These are phyloP conservation scores for Mercenaria mercenaria DNA, from an alignment of 1,140 invertebrate species.

Conservation along the genomic window DNA sequence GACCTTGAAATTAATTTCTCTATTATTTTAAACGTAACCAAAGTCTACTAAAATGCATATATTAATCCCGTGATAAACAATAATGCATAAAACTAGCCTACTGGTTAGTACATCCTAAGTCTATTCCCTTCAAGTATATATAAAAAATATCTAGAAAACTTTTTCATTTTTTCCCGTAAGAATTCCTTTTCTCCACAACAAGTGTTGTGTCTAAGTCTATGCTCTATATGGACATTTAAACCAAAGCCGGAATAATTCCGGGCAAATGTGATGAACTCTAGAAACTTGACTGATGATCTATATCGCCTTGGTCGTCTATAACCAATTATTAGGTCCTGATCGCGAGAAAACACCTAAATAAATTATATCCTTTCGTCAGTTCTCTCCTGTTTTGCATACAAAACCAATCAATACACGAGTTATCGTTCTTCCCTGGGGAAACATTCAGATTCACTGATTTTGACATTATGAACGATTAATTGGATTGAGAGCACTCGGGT, in stretches of 20 bases:
- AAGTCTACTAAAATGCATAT: no score
- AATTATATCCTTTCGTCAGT: slow-evolving; percentile 50
- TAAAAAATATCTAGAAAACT: no score
- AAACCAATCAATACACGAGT: slow-evolving; percentile 64
- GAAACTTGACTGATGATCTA: slow-evolving; percentile 50
- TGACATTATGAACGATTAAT: slow-evolving; percentile 65
- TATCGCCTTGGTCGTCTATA: slow-evolving; percentile 32
- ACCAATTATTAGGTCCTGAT: slow-evolving; percentile 56
- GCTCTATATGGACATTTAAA: background rate
- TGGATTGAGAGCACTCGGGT: slow-evolving; percentile 48
- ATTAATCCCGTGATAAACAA: no score
- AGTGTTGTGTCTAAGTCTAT: no score
- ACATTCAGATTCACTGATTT: slow-evolving; percentile 59
- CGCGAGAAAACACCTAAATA: slow-evolving; percentile 64
- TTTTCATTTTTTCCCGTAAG: no score
- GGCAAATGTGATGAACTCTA: slow-evolving; percentile 45
- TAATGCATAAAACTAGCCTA: no score
- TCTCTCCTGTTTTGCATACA: slow-evolving; percentile 53
- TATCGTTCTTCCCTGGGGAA: slow-evolving; percentile 48
- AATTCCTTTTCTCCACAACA: no score
- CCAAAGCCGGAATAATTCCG: slow-evolving; percentile 7
- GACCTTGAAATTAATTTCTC: no score
- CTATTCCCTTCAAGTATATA: no score
- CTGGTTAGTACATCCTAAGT: no score
- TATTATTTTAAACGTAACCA: no score